Percentiles rank a stretch among this genome's conserved stretches.
Evolutionary conservation across 30 jellyfish, hydroid and myxozoan genomes (phyloP).

Genomic region (Turritopsis dohrnii): DNA sequence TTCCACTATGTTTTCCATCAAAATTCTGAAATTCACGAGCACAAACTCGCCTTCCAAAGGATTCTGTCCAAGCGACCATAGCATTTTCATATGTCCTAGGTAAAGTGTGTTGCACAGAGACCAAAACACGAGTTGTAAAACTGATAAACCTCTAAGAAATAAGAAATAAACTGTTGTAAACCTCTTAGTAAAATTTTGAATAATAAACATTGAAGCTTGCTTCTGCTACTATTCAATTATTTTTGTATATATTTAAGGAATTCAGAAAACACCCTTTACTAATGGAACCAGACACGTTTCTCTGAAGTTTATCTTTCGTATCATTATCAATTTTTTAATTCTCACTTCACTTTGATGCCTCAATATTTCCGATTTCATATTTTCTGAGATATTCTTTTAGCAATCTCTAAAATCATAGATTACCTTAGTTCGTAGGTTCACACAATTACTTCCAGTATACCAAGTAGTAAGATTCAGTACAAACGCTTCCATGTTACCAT

Average conservation of each 20-base stretch:
- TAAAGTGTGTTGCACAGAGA: slow-evolving; percentile 13
- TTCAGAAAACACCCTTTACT: neutral
- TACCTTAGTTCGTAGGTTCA: neutral
- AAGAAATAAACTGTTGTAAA: neutral
- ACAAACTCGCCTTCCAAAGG: neutral
- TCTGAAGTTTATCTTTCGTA: neutral
- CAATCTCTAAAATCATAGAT: no score
- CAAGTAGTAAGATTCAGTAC: slow-evolving; percentile 16
- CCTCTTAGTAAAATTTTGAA: no score
- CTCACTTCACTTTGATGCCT: no score
- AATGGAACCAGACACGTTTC: neutral
- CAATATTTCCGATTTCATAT: no score
- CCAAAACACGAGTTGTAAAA: neutral
- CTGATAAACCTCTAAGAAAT: neutral
- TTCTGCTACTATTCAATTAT: no score
- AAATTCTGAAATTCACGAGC: slow-evolving; percentile 30
- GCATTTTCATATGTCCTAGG: slow-evolving; percentile 21
- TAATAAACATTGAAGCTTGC: no score
- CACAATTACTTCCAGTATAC: slow-evolving; percentile 33
- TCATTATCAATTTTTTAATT: neutral
- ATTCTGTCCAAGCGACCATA: slow-evolving; percentile 18
- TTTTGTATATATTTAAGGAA: no score
- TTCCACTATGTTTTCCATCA: slow-evolving; percentile 32
- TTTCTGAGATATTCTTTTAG: no score
- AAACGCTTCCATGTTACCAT: neutral